A percentile compares a stretch with the other conserved stretches of the same genome.
Evolutionary conservation across 2,797 vertebrate genomes (phyloP).

Genomic region (Sebastes taczanowskii): DNA sequence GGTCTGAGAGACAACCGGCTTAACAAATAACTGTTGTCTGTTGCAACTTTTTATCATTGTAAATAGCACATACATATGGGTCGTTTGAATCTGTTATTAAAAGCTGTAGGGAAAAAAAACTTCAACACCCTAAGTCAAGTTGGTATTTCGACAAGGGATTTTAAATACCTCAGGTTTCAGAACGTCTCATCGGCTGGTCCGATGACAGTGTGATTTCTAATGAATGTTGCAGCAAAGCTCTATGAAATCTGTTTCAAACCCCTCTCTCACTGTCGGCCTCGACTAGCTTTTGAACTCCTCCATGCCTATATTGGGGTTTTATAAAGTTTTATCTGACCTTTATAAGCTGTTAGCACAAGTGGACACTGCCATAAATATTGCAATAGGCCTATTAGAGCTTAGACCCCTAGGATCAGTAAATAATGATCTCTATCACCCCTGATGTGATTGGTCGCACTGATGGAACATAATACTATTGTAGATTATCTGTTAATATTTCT

Average conservation of each 20-base stretch:
- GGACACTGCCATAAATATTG: too few relatives aligned
- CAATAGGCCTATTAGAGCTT: too few relatives aligned
- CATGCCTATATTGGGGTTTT: too few relatives aligned
- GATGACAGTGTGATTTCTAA: slow-evolving; percentile 59
- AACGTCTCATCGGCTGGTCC: slow-evolving; percentile 14
- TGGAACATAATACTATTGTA: too few relatives aligned
- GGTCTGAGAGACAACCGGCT: neutral
- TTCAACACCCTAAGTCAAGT: neutral
- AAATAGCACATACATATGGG: accelerated
- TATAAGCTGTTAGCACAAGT: too few relatives aligned
- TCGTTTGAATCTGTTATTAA: accelerated
- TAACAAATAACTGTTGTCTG: too few relatives aligned
- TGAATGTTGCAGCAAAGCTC: slow-evolving; percentile 67
- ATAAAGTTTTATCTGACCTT: too few relatives aligned
- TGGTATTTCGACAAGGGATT: accelerated
- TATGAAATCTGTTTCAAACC: slow-evolving; percentile 32
- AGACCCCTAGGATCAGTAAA: too few relatives aligned
- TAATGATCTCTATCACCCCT: too few relatives aligned
- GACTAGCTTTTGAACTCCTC: slow-evolving; percentile 43
- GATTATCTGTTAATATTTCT: too few relatives aligned
- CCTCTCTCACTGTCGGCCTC: slow-evolving; percentile 57
- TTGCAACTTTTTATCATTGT: neutral
- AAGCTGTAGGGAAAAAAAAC: accelerated
- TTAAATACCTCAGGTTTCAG: too few relatives aligned
- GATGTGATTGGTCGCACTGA: too few relatives aligned